Base-by-base conservation (phyloP, 2,888 invertebrate species). In the Anarsia innoxiella region DNA sequence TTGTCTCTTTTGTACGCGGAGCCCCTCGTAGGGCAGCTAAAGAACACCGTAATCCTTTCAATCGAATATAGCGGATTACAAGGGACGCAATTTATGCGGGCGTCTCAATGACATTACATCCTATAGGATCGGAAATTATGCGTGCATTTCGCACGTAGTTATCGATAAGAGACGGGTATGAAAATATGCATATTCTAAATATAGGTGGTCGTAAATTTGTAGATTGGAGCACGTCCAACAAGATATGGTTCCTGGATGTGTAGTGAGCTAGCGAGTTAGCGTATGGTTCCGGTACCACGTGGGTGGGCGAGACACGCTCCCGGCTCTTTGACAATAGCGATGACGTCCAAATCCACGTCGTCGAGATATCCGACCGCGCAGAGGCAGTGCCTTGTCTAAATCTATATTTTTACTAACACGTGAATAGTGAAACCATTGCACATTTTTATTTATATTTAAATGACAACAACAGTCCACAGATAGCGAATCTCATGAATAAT, bases 21-120 rank as follows among this genome's bases (percentile, higher is more conserved):
- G 57, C 66, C 64, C 59, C 57, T 49, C 48, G 40, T 47, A 58
- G 59, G 65, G 64, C 68, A 68, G 73, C 63, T 67, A 71, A 70
- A 72, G 68, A 63, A 67, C 64, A 62, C 51, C 59, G 64, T 76
- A 75, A 76, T 77, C 74, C 73, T 66, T 73, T 74, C 67, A 68
- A 70, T 71, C 70, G 63, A 64, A 69, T 75, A 64, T 63, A 61
- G 60, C 61, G 66, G 69, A 68, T 73, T 64, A 66, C 59, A 47
- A 45, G 51, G 52, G 50, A 13, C 52, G 52, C 57, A 61, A 65
- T 70, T 67, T 62, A 66, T 67, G 58, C 58, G 63, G 59, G 63
- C 41, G n/a, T n/a, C 52, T 55, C 53, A 44, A 45, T 35, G 39
- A 26, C 28, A 28, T 10, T 6, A 28, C 28, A 35, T 35, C 11